Conservation (phyloP, 2,888 invertebrate species). For the Leuctra nigra region DNA sequence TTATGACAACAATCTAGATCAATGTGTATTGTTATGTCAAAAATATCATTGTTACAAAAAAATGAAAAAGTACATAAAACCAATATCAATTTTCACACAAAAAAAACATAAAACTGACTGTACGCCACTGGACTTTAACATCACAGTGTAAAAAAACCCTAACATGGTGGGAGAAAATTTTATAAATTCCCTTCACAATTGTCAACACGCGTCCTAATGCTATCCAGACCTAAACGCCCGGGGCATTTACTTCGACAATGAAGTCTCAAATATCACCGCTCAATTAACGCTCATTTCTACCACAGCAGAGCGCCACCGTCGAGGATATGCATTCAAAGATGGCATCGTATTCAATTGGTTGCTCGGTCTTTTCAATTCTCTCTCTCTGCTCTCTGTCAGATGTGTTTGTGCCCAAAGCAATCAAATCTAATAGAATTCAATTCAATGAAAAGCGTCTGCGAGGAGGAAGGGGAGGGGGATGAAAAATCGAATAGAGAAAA, state of each 20-base stretch:
- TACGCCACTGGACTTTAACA: neutral
- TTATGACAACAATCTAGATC: no score
- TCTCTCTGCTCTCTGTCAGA: no score
- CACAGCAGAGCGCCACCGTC: no score
- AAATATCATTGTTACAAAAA: no score
- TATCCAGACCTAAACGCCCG: conserved; percentile 5
- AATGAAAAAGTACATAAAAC: no score
- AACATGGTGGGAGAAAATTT: neutral
- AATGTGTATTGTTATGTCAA: no score
- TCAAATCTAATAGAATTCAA: neutral
- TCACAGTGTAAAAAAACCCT: neutral
- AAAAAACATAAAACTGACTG: no score
- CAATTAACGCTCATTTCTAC: conserved; percentile 1
- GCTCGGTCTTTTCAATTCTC: neutral
- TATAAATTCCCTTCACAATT: neutral
- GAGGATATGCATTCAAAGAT: neutral
- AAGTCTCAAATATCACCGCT: conserved; percentile 1
- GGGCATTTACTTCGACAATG: conserved; percentile 1
- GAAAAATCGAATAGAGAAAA: neutral
- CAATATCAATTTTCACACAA: no score
- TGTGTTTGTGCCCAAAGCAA: conserved; percentile 10
- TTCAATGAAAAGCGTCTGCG: neutral
- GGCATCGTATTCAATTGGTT: neutral
- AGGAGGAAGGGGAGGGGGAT: neutral
- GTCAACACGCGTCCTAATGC: conserved; percentile 1